Evolutionary conservation across 2,113 vertebrate genomes (phyloP), one percentile per base, ranked within the genome.

Genomic region (Megatriorchis doriae): DNA sequence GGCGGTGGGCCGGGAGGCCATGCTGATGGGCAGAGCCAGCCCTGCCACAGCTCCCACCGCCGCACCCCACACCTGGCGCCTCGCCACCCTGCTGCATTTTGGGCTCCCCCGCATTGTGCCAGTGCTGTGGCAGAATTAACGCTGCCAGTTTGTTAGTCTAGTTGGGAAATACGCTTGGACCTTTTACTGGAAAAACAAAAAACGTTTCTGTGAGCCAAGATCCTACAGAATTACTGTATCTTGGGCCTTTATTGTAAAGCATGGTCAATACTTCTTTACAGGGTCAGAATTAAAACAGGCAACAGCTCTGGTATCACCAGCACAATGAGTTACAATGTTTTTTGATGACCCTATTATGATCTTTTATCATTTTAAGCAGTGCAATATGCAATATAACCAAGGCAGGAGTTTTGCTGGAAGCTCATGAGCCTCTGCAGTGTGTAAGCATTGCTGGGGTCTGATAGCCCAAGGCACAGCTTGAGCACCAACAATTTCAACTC

Each of bases 71-170:
- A 7, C 53, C 55, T 5, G 1, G 38, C 1, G 4, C 53, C 27
- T 17, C 2, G 1, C 23, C 2, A 0, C 34, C 56, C 2, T 0
- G 31, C 29, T 21, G 58, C 58, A 3, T 10, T 26, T 63, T 27
- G 48, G 72, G 72, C 32, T 78, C 25, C 26, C 31, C 12, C 0
- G 0, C 26, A 1, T 10, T 3, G 25, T 8, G 10, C 78, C 61
- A 29, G 65, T 8, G 2, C 81, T 42, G 53, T 13, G 10, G 38
- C 21, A 11, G 48, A 80, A 55, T 36, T 13, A 53, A 53, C 3
- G 2, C 58, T 55, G n/a, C 13, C 2, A 0, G 53, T 63, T 62
- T 36, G 22, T 42, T 52, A 53, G 31, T 40, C 50, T 48, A 14
- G 70, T 55, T 70, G 31, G 21, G 42, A 77, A 71, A 34, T 38